Percentiles rank a stretch among this genome's conserved stretches.
Conservation (phyloP, 2,113 vertebrate genomes). For the Phaetusa simplex region DNA sequence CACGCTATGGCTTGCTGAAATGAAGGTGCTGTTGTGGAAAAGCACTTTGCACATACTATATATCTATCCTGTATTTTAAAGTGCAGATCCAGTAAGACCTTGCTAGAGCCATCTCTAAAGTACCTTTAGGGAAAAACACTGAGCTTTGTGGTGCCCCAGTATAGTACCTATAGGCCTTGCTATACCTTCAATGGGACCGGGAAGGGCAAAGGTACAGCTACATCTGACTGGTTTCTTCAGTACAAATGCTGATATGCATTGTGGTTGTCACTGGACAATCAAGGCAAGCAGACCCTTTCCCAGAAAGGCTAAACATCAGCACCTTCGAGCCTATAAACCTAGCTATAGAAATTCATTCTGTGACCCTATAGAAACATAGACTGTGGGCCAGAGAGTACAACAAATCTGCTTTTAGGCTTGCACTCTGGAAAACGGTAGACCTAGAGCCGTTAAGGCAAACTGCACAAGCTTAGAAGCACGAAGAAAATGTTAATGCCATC, state of each 20-base stretch:
- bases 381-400: background rate
- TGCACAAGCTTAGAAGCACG: background rate
- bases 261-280: background rate
- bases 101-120: background rate
- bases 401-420: background rate
- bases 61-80: background rate
- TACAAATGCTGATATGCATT: background rate
- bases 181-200: background rate
- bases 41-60: background rate
- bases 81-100: background rate
- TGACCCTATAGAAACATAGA: background rate
- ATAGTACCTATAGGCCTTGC: background rate
- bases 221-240: background rate
- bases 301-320: background rate
- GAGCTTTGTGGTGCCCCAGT: background rate
- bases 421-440: background rate
- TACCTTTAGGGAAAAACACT: background rate
- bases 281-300: background rate
- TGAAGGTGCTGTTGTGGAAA: background rate
- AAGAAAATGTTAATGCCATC: background rate
- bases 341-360: background rate
- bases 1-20: background rate
- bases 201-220: background rate
- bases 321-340: background rate
- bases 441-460: background rate